Evolutionary conservation across 2,113 vertebrate species (phyloP).

Genomic region (Pollimyrus isidori): DNA sequence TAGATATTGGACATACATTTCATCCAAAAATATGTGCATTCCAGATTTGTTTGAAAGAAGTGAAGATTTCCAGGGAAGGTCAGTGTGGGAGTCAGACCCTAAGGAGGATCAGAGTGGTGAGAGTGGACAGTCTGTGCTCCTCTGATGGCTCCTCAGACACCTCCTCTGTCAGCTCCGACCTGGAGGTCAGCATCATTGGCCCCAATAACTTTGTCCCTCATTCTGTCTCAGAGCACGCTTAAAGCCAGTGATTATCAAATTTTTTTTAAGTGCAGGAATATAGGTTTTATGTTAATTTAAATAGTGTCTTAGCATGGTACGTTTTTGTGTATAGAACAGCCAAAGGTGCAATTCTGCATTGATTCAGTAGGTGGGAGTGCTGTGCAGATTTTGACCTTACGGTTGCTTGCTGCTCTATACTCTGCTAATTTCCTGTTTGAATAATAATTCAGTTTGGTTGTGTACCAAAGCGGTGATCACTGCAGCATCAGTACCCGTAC

Average conservation of each 20-base stretch:
- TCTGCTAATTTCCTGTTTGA: neutral
- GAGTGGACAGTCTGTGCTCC: constrained; percentile 44
- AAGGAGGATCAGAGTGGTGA: constrained; percentile 39
- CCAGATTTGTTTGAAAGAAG: constrained; percentile 47
- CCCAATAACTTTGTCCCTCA: neutral
- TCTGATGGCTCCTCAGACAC: constrained; percentile 55
- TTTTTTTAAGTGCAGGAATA: neutral
- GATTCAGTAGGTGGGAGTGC: constrained; percentile 40
- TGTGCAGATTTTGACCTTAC: constrained; percentile 5
- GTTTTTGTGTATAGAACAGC: neutral
- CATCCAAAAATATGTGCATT: neutral
- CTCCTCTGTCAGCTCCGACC: constrained; percentile 58
- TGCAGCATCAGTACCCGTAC: neutral
- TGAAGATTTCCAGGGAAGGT: constrained; percentile 41
- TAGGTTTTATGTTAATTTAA: neutral
- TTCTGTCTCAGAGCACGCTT: neutral
- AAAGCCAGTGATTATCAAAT: neutral
- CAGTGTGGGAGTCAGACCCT: constrained; percentile 15
- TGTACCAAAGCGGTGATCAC: neutral
- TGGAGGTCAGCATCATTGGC: constrained; percentile 58
- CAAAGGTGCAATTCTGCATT: constrained; percentile 2
- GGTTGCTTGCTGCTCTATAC: neutral
- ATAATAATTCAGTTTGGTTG: neutral
- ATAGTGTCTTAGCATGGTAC: neutral
- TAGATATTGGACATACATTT: neutral